A percentile compares a stretch with the other conserved stretches of the same genome.
These are phyloP conservation scores for Takifugu flavidus DNA, from an alignment of 2,113 vertebrate genomes.

Conservation along the genomic window DNA sequence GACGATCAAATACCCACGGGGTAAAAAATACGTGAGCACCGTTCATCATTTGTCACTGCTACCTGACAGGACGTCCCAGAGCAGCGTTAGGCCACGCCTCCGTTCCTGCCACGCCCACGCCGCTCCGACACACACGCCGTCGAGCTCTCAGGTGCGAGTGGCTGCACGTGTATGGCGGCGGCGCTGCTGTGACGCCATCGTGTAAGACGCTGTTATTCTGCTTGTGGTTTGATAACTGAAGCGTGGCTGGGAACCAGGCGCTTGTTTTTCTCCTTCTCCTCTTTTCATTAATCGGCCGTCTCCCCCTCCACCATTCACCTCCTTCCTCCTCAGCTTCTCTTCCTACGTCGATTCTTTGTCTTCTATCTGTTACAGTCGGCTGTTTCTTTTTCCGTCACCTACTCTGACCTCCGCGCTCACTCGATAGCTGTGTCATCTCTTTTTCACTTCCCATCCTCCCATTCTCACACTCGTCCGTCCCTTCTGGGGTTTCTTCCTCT, in stretches of 20 bases:
- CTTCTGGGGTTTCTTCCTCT: slow-evolving; percentile 51
- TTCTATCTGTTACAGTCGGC: slow-evolving; percentile 21
- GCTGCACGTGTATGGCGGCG: slow-evolving; percentile 2
- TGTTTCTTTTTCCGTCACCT: slow-evolving; percentile 65
- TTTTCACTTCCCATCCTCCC: slow-evolving; percentile 59
- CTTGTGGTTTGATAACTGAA: slow-evolving; percentile 52
- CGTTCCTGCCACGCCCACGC: too few relatives aligned
- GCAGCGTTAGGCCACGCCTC: neutral
- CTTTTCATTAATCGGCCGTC: slow-evolving; percentile 30
- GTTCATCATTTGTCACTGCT: slow-evolving; percentile 5
- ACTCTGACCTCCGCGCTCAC: slow-evolving; percentile 36
- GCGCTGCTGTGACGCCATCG: slow-evolving; percentile 44
- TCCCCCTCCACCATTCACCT: slow-evolving; percentile 14
- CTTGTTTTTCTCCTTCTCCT: slow-evolving; percentile 9
- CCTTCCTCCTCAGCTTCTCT: slow-evolving; percentile 8
- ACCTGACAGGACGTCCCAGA: neutral
- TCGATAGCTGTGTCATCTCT: slow-evolving; percentile 55
- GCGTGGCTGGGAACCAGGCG: slow-evolving; percentile 49
- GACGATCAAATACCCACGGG: neutral
- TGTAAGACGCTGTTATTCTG: slow-evolving; percentile 43
- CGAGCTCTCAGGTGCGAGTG: slow-evolving; percentile 21
- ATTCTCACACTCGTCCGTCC: slow-evolving; percentile 44
- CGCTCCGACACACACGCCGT: neutral
- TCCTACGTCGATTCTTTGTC: slow-evolving; percentile 23
- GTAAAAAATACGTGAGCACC: neutral